These are phyloP conservation scores for Polyploca ridens DNA, from an alignment of 2,888 invertebrate species.

Conservation along the genomic window DNA sequence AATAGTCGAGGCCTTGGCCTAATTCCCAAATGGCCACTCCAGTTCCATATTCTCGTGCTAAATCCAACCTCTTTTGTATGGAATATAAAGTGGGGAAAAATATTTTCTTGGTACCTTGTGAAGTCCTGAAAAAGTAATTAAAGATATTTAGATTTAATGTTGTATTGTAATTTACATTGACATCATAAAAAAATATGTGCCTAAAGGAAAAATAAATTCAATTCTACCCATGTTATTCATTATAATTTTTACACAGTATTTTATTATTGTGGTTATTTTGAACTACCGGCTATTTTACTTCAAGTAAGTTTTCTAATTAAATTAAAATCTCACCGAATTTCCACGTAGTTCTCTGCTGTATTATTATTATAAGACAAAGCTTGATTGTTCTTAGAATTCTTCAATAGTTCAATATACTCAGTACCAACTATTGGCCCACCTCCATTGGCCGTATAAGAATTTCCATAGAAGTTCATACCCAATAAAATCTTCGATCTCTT, in stretches of 20 bases:
- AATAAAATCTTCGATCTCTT: conserved; percentile 92
- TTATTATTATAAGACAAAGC: conserved; percentile 89
- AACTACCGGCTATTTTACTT: background rate
- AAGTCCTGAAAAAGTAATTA: conserved; percentile 86
- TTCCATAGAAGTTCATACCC: conserved; percentile 97
- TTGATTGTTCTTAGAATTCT: conserved; percentile 88
- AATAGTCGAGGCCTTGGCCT: conserved; percentile 98
- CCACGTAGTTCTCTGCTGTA: conserved; percentile 93
- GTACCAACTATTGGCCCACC: conserved; percentile 93
- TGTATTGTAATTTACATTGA: background rate
- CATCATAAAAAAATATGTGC: background rate
- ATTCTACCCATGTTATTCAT: no score
- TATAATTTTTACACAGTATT: no score
- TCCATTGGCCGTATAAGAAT: conserved; percentile 92
- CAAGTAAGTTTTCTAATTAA: background rate
- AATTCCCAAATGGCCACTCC: conserved; percentile 97
- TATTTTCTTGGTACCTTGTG: conserved; percentile 89
- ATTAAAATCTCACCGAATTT: conserved; percentile 88
- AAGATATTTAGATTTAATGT: no score
- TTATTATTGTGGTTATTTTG: no score
- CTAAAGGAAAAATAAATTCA: background rate
- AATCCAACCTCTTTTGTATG: conserved; percentile 90
- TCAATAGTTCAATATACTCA: conserved; percentile 91
- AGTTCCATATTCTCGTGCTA: conserved; percentile 91
- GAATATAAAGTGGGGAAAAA: conserved; percentile 96